Evolutionary conservation across 2,888 invertebrate genomes (phyloP).

Genomic region (Aspidiotus destructor): DNA sequence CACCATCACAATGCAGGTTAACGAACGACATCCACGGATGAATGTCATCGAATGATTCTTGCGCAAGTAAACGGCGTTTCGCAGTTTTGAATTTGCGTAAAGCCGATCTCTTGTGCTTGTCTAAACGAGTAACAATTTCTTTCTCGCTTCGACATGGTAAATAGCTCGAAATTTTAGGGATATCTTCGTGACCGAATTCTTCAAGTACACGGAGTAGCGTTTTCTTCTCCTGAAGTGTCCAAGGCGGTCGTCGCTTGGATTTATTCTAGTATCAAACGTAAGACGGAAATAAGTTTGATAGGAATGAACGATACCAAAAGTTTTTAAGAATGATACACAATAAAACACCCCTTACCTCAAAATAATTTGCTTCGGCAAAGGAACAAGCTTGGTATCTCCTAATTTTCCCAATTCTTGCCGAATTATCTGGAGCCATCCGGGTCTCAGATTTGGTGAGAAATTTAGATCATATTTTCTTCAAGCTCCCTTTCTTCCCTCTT

Average conservation of each 20-base stretch:
- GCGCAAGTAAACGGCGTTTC: neutral
- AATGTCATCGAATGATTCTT: neutral
- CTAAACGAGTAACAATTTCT: neutral
- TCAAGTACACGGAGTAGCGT: neutral
- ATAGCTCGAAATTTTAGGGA: neutral
- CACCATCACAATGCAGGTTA: neutral
- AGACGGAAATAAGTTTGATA: too few species aligned
- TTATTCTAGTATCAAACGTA: too few species aligned
- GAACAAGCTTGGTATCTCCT: too few species aligned
- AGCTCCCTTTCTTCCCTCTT: too few species aligned
- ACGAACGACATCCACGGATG: neutral
- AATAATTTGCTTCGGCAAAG: too few species aligned
- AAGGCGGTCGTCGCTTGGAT: neutral
- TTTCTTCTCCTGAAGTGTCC: neutral
- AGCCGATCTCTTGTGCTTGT: neutral
- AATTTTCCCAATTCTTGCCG: too few species aligned
- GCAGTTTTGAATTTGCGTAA: neutral
- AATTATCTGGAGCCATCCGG: too few species aligned
- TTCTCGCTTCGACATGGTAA: neutral
- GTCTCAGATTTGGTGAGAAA: too few species aligned
- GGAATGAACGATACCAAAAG: too few species aligned
- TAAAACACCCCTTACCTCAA: too few species aligned
- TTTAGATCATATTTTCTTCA: too few species aligned
- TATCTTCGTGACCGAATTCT: slow-evolving; percentile 1
- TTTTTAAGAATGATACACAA: too few species aligned